Base-by-base conservation (phyloP, 2,113 vertebrate genomes). In the Ornithorhynchus anatinus region DNA sequence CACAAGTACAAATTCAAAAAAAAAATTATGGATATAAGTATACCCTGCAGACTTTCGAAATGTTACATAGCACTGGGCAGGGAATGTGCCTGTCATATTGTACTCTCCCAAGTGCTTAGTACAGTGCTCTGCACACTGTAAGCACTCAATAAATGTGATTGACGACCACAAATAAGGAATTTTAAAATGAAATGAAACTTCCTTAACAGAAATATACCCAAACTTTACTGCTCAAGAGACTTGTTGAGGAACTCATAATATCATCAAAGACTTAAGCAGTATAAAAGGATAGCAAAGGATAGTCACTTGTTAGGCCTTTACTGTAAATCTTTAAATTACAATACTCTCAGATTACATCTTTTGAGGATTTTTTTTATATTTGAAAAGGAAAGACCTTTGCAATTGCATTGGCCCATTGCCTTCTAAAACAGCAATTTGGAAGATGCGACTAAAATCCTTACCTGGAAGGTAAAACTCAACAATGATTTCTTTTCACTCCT, bases 271-370 rank as follows among this genome's bases (percentile, higher is more conserved):
- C 74, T 60, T 78, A 40, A 47, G 48, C 40, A 45, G 73, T 79
- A 67, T 57, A 43, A 61, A 54, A 67, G 63, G 75, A 70, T 54
- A 73, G 51, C 52, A 72, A 68, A 59, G n/a, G n/a, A n/a, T n/a
- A 15, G 48, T 71, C 6, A 1, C 67, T 77, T 75, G 63, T 77
- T 72, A 75, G 59, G 67, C 75, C 63, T 56, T 82, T 80, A 84
- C 64, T 77, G 31, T 65, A 50, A 70, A 72, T 45, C 70, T 57
- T 50, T 63, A 84, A 84, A 84, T 80, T 81, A 84, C 85, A 77
- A 85, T 63, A 19, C 59, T 68, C 75, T 47, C 48, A 54, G 83
- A 68, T 59, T 71, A 56, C 11, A 80, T 1, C 35, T 7, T 35
- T n/a, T 75, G 59, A 75, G 60, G 67, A 77, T 73, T 77, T 72